Conservation (phyloP, 2,797 vertebrate genomes). For the Pangasius macronema region DNA sequence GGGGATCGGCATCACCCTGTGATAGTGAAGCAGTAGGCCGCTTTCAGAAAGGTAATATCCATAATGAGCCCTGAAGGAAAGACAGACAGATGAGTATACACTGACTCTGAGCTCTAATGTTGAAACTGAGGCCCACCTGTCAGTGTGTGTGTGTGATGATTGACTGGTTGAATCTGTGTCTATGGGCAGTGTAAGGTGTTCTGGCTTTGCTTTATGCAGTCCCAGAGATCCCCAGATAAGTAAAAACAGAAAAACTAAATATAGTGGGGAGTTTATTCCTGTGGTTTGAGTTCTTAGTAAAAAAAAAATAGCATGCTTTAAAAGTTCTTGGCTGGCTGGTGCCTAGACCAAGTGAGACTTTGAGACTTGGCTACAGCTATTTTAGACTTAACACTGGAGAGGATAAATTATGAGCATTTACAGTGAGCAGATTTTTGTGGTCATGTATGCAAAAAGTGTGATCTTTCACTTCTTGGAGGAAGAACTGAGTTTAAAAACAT, state of each 20-base stretch:
- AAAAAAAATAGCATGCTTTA: constrained; percentile 11
- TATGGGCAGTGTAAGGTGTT: constrained; percentile 47
- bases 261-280: neutral
- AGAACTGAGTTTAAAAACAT: constrained; percentile 12
- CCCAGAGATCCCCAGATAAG: constrained; percentile 10
- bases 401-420: constrained; percentile 35
- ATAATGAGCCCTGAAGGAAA: constrained; percentile 53
- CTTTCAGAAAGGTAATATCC: constrained; percentile 56
- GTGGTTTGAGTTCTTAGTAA: constrained; percentile 2
- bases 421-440: constrained; percentile 40
- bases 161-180: constrained; percentile 45
- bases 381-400: constrained; percentile 23
- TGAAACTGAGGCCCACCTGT: constrained; percentile 45
- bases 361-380: constrained; percentile 21
- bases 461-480: constrained; percentile 35
- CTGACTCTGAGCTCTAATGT: constrained; percentile 32
- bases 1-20: constrained; percentile 52
- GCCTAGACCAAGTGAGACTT: constrained; percentile 16
- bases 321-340: constrained; percentile 19
- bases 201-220: constrained; percentile 36
- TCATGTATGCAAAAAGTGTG: constrained; percentile 47
- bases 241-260: constrained; percentile 35
- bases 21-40: constrained; percentile 44
- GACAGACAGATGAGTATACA: constrained; percentile 44
- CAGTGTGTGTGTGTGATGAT: constrained; percentile 37